Evolutionary conservation across 2,888 invertebrate genomes (phyloP).

Genomic region (Entomobrya multifasciata): DNA sequence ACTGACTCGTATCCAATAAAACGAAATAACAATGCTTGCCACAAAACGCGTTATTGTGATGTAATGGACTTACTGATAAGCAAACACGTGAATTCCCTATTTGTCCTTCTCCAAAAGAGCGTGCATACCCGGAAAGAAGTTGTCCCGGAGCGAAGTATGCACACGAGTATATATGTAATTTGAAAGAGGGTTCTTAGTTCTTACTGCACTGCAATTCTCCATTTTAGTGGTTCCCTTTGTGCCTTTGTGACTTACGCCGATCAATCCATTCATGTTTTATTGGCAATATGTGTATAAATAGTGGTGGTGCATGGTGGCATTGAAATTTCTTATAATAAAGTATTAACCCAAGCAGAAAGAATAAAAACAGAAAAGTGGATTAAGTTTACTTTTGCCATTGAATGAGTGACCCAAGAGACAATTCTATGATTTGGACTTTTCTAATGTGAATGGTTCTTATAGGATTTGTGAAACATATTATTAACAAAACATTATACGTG

Average conservation of each 20-base stretch:
- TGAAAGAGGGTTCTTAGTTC: too few relatives aligned
- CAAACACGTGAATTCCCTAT: slow-evolving; percentile 53
- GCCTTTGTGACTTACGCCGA: slow-evolving; percentile 52
- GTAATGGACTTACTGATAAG: slow-evolving; percentile 47
- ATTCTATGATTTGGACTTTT: slow-evolving; percentile 39
- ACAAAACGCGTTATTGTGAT: slow-evolving; percentile 25
- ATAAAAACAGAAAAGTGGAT: slow-evolving; percentile 37
- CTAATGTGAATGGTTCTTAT: neutral
- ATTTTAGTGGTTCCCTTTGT: neutral
- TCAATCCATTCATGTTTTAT: slow-evolving; percentile 56
- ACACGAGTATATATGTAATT: neutral
- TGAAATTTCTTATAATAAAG: slow-evolving; percentile 18
- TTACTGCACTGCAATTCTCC: too few relatives aligned
- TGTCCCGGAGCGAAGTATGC: slow-evolving; percentile 21
- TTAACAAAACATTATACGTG: neutral
- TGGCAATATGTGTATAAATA: slow-evolving; percentile 51
- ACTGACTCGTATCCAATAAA: neutral
- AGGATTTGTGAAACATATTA: neutral
- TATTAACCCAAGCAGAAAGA: slow-evolving; percentile 1
- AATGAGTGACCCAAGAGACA: slow-evolving; percentile 53
- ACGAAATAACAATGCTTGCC: slow-evolving; percentile 16
- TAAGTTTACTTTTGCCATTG: slow-evolving; percentile 41
- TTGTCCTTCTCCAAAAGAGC: slow-evolving; percentile 23
- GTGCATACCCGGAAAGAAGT: too few relatives aligned
- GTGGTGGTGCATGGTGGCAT: neutral